phyloP scores from a whole-genome alignment of 92 coral and sea anemone species.

The Epizoanthus rinbou region DNA sequence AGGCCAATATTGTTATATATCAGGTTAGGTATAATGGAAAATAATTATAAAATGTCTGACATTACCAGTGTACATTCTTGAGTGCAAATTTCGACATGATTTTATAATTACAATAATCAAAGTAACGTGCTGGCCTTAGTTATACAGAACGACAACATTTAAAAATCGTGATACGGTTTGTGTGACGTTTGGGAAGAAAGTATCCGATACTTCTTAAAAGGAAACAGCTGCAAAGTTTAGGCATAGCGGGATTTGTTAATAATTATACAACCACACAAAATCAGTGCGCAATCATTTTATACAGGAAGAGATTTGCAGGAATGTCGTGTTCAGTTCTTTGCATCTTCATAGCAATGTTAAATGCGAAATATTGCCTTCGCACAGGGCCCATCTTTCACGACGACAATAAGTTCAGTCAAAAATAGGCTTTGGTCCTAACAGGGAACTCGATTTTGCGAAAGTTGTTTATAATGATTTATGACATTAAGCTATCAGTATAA shows the following conservation, averaged over 20 bases:
- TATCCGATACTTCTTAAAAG: slow-evolving; percentile 2
- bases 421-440: not conserved
- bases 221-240: slow-evolving; percentile 12
- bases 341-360: not conserved
- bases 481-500: not conserved
- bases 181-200: not conserved
- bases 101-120: no score
- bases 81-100: no score
- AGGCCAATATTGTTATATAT: no score
- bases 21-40: no score
- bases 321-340: not conserved
- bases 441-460: not conserved
- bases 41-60: no score
- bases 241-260: slow-evolving; percentile 16
- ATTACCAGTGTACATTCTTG: no score
- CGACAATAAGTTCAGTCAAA: not conserved
- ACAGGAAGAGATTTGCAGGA: not conserved
- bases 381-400: no score
- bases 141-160: no score
- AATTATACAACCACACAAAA: not conserved
- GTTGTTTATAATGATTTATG: slow-evolving; percentile 7
- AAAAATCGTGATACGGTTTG: no score
- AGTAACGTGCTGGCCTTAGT: no score
- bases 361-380: not conserved
- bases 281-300: not conserved